Conservation (phyloP, 2,797 vertebrate genomes). For the Varecia variegata region DNA sequence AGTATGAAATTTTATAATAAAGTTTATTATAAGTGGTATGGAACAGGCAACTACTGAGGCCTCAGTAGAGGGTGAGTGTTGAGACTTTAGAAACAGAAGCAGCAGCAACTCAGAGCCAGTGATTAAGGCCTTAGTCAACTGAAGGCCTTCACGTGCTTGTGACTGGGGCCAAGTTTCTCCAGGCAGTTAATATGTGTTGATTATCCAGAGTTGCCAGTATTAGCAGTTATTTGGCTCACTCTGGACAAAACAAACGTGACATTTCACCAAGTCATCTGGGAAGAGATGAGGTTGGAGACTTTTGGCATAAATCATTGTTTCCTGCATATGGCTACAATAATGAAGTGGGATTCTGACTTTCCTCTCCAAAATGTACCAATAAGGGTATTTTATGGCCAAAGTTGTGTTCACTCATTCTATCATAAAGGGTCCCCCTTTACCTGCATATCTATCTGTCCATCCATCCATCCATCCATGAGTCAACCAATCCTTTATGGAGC, state of each 20-base stretch:
- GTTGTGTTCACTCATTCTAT: neutral
- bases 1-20: neutral
- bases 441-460: neutral
- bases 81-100: neutral
- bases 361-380: neutral
- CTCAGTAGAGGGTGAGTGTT: neutral
- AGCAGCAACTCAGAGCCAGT: neutral
- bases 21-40: neutral
- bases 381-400: neutral
- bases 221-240: slow-evolving; percentile 30
- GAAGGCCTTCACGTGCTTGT: neutral
- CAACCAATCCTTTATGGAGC: neutral
- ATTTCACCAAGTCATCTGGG: slow-evolving; percentile 37
- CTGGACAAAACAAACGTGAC: slow-evolving; percentile 48
- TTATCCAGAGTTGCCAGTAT: neutral
- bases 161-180: neutral
- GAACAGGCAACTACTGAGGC: neutral
- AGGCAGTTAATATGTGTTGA: neutral
- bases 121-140: neutral
- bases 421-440: neutral
- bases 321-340: neutral
- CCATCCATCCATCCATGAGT: neutral
- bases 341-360: neutral
- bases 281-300: slow-evolving; percentile 25
- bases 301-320: neutral